Base-by-base conservation (phyloP, 2,888 invertebrate genomes). In the Oscheius sp. region DNA sequence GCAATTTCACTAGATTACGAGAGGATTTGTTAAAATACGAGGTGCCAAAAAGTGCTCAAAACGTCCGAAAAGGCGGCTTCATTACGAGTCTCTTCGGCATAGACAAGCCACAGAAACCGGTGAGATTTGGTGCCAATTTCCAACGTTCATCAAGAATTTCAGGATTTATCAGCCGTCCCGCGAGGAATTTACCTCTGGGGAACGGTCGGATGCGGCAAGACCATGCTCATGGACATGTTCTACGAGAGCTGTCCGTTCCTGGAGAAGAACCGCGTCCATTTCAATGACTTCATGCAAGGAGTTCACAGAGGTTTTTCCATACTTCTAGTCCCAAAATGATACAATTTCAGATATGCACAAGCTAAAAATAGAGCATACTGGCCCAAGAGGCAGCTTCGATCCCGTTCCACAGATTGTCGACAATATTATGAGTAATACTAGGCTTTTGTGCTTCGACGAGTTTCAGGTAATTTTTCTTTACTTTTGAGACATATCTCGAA, bases 171-270 rank as follows among this genome's bases (percentile, higher is more conserved):
- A 37, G 9, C 29, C 48, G 73, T 73, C 2, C 73, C 76, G 7
- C 50, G 50, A 58, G 96, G 96, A 4, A 90, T 96, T 11, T 96
- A 96, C 88, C 93, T 96, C 76, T 93, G 94, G 90, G 96, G 96
- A 73, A 93, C 95, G 88, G 90, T 90, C 33, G 90, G 90, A 60
- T 95, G 95, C 84, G 99, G 99, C 59, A 99, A 99, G 92, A 99
- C 99, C 5, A 98, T 98, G 94, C 91, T 99, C 75, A 99, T 99
- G 99, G 98, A 99, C 91, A 91, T 99, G 87, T 98, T 99, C 91
- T 95, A 94, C 91, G 93, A 95, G 85, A 93, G 93, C 88, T 93
- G 93, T 89, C 80, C 86, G n/a, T 85, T 91, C 37, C 90, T 92
- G 84, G 76, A 80, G 29, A 92, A 92, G 84, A 86, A 89, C 77